These are phyloP conservation scores for Thaumatotibia leucotreta DNA, from an alignment of 1,140 invertebrate species.

Conservation along the genomic window DNA sequence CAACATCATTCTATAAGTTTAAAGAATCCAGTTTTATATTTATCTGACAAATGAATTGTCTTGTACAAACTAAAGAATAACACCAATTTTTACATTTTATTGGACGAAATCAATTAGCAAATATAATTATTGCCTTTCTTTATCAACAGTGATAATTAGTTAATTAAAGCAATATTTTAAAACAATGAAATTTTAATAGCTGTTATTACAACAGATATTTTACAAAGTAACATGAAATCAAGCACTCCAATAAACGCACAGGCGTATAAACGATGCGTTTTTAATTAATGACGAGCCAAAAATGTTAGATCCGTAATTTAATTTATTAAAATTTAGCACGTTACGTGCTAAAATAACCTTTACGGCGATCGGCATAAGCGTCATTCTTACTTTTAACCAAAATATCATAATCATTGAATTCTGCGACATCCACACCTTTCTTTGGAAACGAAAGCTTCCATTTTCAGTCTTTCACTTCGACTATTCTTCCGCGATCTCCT, in stretches of 20 bases:
- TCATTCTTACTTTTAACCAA: not conserved
- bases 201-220: not conserved
- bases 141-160: conserved; percentile 1
- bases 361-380: not conserved
- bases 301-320: not conserved
- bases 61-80: not conserved
- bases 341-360: not conserved
- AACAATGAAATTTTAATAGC: not conserved
- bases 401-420: conserved; percentile 38
- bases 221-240: not conserved
- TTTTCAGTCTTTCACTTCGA: conserved; percentile 44
- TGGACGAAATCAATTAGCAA: not conserved
- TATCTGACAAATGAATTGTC: not conserved
- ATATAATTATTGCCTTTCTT: not conserved
- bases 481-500: conserved; percentile 58
- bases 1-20: not conserved
- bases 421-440: no score
- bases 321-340: not conserved
- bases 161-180: not conserved
- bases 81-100: conserved; percentile 11
- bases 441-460: conserved; percentile 42
- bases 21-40: not conserved
- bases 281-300: not conserved
- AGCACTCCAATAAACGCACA: not conserved
- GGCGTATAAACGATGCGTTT: not conserved